Base-by-base conservation (phyloP, 1,140 invertebrate genomes). In the Vanessa atalanta region DNA sequence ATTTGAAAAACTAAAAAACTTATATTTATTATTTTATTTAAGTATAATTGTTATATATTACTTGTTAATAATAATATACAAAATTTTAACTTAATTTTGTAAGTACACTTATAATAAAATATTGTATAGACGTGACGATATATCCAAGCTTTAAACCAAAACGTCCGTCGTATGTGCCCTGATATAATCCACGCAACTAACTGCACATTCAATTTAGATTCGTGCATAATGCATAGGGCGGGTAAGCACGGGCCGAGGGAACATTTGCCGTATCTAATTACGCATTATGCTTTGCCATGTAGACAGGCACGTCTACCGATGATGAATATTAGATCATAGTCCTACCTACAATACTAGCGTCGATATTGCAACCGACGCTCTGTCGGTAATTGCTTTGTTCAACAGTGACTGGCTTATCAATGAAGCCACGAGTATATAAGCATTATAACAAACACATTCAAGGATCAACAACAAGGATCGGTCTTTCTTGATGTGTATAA, bases 141-240 rank as follows among this genome's bases (percentile, higher is more conserved):
- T 51, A 26, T 50, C 60, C 20, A n/a, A 43, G 55, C 26, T 20
- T 43, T 43, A 69, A 69, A 26, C 57, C 66, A 20, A 70, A 74
- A 64, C 26, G 66, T 65, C 55, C 47, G 51, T 69, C 60, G 50
- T 65, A 61, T 51, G 20, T 47, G 53, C 53, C 60, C 43, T 65
- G 76, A 75, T 83, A 78, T 83, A 83, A 86, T 85, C 83, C 82
- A 87, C 77, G 81, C 80, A 87, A 84, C 85, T 89, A 91, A 90
- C 85, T 88, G 87, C 85, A 87, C 89, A 91, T 91, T 91, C 89
- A 90, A 91, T 91, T 91, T 91, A 84, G 84, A 87, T 78, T 86
- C 84, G 85, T 90, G 86, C 88, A 91, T 91, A 88, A 91, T 90
- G 88, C 88, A 90, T 91, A 83, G 73, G 77, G 81, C 79, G 80